phyloP scores from a whole-genome alignment of 2,797 vertebrate genomes.

The Zalophus californianus region DNA sequence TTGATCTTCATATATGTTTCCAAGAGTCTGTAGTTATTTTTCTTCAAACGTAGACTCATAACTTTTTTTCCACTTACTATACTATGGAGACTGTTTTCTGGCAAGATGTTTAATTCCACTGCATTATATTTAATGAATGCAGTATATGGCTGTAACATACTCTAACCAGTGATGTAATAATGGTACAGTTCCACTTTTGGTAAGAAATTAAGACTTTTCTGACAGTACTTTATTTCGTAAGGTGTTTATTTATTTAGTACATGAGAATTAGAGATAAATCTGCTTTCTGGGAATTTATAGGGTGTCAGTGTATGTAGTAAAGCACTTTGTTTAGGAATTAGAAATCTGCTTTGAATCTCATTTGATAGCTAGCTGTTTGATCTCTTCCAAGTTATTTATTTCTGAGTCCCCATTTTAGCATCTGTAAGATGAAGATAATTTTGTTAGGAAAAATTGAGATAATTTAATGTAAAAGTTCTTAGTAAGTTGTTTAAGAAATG shows the following conservation, averaged over 20 bases:
- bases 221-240: not conserved
- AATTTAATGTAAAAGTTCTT: conserved; percentile 28
- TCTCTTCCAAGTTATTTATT: not conserved
- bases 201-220: not conserved
- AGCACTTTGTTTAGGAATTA: conserved; percentile 20
- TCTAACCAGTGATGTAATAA: not conserved
- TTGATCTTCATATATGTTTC: not conserved
- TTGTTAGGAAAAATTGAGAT: not conserved
- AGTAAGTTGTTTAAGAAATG: not conserved
- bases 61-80: not conserved
- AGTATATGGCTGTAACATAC: not conserved
- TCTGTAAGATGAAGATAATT: not conserved
- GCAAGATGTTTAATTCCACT: not conserved
- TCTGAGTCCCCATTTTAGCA: not conserved
- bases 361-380: conserved; percentile 27
- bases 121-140: not conserved
- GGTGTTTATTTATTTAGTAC: conserved; percentile 25
- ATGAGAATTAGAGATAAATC: not conserved
- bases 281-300: not conserved
- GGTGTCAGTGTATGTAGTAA: not conserved
- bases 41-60: not conserved
- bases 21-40: not conserved
- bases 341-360: not conserved
- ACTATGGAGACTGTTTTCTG: not conserved
- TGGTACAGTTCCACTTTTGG: not conserved